Base-by-base conservation (phyloP, 2,113 vertebrate genomes). In the Grammomys surdaster region DNA sequence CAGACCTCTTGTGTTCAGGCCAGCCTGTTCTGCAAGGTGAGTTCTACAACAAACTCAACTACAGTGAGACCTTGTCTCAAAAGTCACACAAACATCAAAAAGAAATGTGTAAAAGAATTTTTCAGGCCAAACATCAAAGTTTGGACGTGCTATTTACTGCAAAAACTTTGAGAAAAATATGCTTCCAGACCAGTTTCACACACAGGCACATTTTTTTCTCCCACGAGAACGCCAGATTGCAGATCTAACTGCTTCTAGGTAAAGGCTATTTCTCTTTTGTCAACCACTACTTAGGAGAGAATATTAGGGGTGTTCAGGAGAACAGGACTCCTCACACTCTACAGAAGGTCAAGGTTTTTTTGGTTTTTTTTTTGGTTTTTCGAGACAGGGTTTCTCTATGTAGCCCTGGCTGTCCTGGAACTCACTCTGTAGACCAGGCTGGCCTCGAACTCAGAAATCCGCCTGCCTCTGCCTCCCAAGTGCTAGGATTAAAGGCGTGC, bases 81-180 rank as follows among this genome's bases (percentile, higher is more conserved):
- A 82, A 69, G 60, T 40, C 36, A 82, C 22, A n/a, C 56, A 26
- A 40, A 33, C 76, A 51, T 33, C 28, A 51, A 77, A 40, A n/a
- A n/a, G 11, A 56, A 56, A 20, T 20, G 31, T 58, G 20, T n/a
- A 11, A 12, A 58, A 20, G 5, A 58, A 24, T 16, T 14, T 40
- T 82, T 82, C 80, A 40, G 36, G 67, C n/a, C 33, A 93, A 92
- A 81, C 0, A 11, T 26, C 3, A 4, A 69, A 90, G 31, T 43
- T 46, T 65, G 80, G 36, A 95, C 26, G 26, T 91, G 46, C 40
- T 19, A 58, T 31, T 95, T 95, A 90, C 82, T 72, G 67, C 88
- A 63, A 81, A 92, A 65, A 31, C 70, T 60, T 58, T 33, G 12
- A 31, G 54, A 96, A 56, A 91, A 91, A 36, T 43, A 85, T 60